These are phyloP conservation scores for Thereva nobilitata DNA, from an alignment of 2,888 invertebrate species.

Conservation along the genomic window DNA sequence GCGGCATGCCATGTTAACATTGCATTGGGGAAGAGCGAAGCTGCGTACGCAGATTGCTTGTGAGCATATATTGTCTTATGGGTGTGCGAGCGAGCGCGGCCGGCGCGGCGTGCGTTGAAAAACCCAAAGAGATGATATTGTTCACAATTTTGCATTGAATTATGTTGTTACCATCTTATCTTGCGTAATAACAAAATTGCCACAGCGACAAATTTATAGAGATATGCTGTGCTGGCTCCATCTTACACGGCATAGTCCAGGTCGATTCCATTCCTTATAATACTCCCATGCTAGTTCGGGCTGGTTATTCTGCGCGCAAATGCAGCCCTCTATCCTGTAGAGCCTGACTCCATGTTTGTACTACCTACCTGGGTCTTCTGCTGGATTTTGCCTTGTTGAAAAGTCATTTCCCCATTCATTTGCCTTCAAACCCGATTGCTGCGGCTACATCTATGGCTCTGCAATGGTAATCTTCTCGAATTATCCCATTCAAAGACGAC, in stretches of 20 bases:
- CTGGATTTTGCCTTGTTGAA: neutral
- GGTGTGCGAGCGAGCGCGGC: neutral
- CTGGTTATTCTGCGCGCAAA: neutral
- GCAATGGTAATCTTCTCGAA: slow-evolving; percentile 7
- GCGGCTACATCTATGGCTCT: neutral
- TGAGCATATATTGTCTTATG: neutral
- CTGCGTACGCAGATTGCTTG: too few species aligned
- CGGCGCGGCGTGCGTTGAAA: neutral
- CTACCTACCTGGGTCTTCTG: too few species aligned
- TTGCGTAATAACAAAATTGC: slow-evolving; percentile 18
- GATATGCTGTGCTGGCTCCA: neutral
- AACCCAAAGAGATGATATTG: neutral
- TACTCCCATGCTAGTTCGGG: neutral
- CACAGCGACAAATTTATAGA: slow-evolving; percentile 12
- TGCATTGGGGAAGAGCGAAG: too few species aligned
- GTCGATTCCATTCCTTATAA: neutral
- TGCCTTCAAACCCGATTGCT: slow-evolving; percentile 5
- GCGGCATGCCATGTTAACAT: too few species aligned
- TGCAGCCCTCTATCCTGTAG: too few species aligned
- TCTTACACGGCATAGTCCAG: neutral
- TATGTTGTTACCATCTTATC: slow-evolving; percentile 16
- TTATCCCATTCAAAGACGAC: slow-evolving; percentile 7
- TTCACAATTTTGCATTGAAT: slow-evolving; percentile 14
- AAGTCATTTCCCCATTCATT: slow-evolving; percentile 20
- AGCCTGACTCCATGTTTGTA: too few species aligned